These are phyloP conservation scores for Chlorospingus semifuscus DNA, from an alignment of 2,797 vertebrate genomes.

Conservation along the genomic window DNA sequence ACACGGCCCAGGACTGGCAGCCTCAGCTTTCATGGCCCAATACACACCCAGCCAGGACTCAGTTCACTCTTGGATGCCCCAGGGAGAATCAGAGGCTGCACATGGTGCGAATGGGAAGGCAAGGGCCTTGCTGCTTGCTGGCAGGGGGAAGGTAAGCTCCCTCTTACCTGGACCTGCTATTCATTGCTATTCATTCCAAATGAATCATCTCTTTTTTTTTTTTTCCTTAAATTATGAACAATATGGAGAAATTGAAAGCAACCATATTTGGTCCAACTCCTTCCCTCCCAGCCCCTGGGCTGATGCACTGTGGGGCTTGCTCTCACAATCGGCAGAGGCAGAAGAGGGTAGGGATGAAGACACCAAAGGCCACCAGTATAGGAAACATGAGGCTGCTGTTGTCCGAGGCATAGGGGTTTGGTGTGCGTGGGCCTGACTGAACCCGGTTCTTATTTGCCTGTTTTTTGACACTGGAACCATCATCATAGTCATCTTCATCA, in stretches of 20 bases:
- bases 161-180: constrained; percentile 59
- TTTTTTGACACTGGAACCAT: constrained; percentile 85
- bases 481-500: constrained; percentile 86
- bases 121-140: constrained; percentile 55
- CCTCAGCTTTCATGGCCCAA: constrained; percentile 23
- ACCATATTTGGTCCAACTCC: constrained; percentile 57
- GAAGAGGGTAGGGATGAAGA: constrained; percentile 99
- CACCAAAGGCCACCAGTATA: constrained; percentile 96
- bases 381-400: constrained; percentile 99
- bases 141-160: constrained; percentile 53
- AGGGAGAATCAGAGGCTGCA: constrained; percentile 48
- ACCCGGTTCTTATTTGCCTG: constrained; percentile 87
- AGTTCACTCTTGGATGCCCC: constrained; percentile 46
- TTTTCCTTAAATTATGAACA: constrained; percentile 71
- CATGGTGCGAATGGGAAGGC: constrained; percentile 25
- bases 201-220: constrained; percentile 1
- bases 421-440: constrained; percentile 94
- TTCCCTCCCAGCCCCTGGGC: constrained; percentile 64
- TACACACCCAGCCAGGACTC: constrained; percentile 25
- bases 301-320: constrained; percentile 46
- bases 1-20: background rate
- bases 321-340: constrained; percentile 98
- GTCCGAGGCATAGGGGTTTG: constrained; percentile 97
- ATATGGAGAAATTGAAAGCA: constrained; percentile 73
- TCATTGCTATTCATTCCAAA: constrained; percentile 62